Base-by-base conservation (phyloP, 2,888 invertebrate species). In the Pyrrhosoma nymphula region DNA sequence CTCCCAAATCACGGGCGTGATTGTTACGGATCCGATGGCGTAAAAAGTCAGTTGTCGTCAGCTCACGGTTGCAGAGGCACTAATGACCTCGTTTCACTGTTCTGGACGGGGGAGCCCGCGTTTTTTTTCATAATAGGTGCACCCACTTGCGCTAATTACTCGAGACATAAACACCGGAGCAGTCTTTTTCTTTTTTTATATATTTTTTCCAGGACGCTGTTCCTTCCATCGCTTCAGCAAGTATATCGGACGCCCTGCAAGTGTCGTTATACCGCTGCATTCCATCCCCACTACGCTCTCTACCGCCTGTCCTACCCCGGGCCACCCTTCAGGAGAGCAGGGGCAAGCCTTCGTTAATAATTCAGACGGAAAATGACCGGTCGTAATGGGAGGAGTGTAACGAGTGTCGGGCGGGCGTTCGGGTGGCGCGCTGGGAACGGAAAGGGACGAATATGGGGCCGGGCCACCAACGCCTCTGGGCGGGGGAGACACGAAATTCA, bases 281-380 rank as follows among this genome's bases (percentile, higher is more conserved):
- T 69, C 39, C 30, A 16, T 63, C 39, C 35, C 60, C 90, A 30
- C 18, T 35, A 26, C 60, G 3, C 18, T 10, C 26, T 63, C 23
- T 35, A 39, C 39, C 63, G 26, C 12, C 91, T 20, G 23, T 35
- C 60, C 69, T 26, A 0, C 47, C 60, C 18, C 60, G 20, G 60
- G 18, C 69, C 26, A 39, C 63, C n/a, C 39, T 30, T 63, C 63
- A 23, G 47, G 63, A 91, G 39, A 69, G 69, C 63, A 26, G 69
- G 26, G n/a, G 26, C 39, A n/a, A n/a, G 93, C n/a, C 39, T 63
- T 93, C 93, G 93, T 93, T 93, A 93, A 93, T 93, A 93, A 93
- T 93, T 93, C 93, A 93, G 69, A 93, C 63, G 93, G 93, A 75
- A 93, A 93, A 93, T 93, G 93, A 93, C 93, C 93, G 93, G 39